Base-by-base conservation (phyloP, 1,140 invertebrate genomes). In the Manduca sexta region DNA sequence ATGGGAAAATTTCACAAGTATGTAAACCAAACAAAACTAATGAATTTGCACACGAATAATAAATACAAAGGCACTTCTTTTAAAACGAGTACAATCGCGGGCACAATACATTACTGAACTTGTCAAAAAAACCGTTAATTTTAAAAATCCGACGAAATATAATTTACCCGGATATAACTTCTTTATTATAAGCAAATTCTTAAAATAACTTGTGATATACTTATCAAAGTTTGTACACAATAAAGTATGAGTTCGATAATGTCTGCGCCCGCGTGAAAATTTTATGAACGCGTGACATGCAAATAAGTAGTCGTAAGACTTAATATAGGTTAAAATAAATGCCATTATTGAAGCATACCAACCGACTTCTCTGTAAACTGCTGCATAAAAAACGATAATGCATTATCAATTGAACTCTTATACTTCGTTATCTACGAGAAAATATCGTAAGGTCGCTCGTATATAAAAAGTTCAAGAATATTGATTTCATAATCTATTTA, bases 321-420 rank as follows among this genome's bases (percentile, higher is more conserved):
- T 76, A 70, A 44, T 54, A 56, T 51, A 50, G 61, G 67, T 69
- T 57, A 17, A 44, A 56, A 64, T 71, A 69, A 74, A 72, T 75
- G 66, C 70, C 54, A 64, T 70, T 68, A 43, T 62, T 58, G 47
- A 60, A 53, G 37, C 49, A 50, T 49, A 40, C 43, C 33, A 52
- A 51, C 43, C 40, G 40, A 48, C 10, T 41, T 52, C 51, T 53
- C 49, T 12, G 29, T 56, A 46, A 49, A 60, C 54, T 57, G 47
- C 56, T 58, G 59, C 57, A 61, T 64, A 66, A 57, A 67, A 65
- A 44, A 51, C 17, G 64, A 64, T 67, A 67, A 52, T 59, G 52
- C 49, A 65, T 42, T 64, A 70, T 71, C 65, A 34, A 53, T 47
- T 50, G 42, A 63, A 59, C 53, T 56, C 56, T 52, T 55, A 62